Conservation (phyloP, 1,140 invertebrate species). For the Stegodyphus mimosarum region DNA sequence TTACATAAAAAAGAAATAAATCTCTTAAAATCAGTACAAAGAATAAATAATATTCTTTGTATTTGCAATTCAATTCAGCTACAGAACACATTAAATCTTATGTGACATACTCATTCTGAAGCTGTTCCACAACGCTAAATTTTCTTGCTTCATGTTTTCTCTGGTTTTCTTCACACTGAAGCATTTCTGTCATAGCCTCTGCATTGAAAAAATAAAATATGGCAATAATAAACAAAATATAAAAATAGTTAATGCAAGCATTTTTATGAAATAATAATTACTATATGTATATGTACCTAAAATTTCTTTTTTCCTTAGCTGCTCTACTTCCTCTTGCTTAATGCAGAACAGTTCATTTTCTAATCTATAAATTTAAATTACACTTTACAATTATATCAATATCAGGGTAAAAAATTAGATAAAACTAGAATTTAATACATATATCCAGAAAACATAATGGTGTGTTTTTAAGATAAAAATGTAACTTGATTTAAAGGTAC, state of each 20-base stretch:
- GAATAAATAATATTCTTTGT: too few species aligned
- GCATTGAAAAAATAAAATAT: neutral
- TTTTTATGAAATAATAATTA: slow-evolving; percentile 3
- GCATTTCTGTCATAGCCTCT: slow-evolving; percentile 55
- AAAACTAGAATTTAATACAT: too few species aligned
- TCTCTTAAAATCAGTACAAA: too few species aligned
- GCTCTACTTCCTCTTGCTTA: slow-evolving; percentile 57
- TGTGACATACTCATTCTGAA: slow-evolving; percentile 45
- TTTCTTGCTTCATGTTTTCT: slow-evolving; percentile 30
- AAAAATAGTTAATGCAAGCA: neutral
- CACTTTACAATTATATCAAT: too few species aligned
- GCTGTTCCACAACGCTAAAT: slow-evolving; percentile 7
- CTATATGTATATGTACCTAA: slow-evolving; percentile 18
- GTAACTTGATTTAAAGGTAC: too few species aligned
- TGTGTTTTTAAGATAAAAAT: too few species aligned
- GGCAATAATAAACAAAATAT: neutral
- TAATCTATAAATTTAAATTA: slow-evolving; percentile 7
- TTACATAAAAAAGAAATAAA: too few species aligned
- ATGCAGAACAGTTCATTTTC: slow-evolving; percentile 58
- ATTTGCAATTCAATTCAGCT: too few species aligned
- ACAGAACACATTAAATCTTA: too few species aligned
- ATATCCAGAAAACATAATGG: neutral
- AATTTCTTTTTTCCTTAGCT: slow-evolving; percentile 52
- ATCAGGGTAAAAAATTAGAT: too few species aligned
- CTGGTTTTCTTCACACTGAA: slow-evolving; percentile 45